A percentile compares a stretch with the other conserved stretches of the same genome.
Evolutionary conservation across 2,888 invertebrate species (phyloP).

Genomic region (Anagyrus pseudococci): DNA sequence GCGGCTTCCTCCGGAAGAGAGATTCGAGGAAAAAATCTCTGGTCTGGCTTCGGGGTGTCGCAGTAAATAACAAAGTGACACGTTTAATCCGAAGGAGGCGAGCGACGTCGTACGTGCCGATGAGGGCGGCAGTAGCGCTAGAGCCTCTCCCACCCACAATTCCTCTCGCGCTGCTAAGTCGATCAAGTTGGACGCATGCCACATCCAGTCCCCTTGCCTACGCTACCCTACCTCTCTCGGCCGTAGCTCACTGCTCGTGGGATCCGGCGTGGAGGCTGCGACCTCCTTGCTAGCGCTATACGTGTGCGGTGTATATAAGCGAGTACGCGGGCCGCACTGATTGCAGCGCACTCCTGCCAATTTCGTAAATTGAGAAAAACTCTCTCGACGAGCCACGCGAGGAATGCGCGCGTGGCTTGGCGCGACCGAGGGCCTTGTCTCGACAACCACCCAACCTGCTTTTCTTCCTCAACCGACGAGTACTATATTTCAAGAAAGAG

Average conservation of each 20-base stretch:
- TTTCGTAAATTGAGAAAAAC: constrained; percentile 38
- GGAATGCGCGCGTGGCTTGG: background rate
- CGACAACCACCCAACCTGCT: too few species aligned
- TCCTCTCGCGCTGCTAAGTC: constrained; percentile 34
- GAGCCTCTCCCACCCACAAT: too few species aligned
- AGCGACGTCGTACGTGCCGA: constrained; percentile 32
- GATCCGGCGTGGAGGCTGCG: too few species aligned
- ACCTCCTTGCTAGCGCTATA: background rate
- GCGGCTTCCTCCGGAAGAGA: too few species aligned
- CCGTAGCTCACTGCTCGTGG: too few species aligned
- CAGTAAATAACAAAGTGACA: constrained; percentile 37
- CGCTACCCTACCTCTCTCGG: too few species aligned
- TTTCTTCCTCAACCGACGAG: too few species aligned
- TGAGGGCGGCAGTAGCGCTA: constrained; percentile 20
- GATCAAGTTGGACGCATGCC: constrained; percentile 39
- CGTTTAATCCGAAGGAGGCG: constrained; percentile 28
- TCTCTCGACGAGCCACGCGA: constrained; percentile 12
- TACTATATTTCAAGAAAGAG: too few species aligned
- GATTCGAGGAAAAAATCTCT: too few species aligned
- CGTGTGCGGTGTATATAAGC: background rate
- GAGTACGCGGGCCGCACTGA: constrained; percentile 19
- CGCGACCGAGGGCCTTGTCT: too few species aligned
- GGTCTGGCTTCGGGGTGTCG: constrained; percentile 16
- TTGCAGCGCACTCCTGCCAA: constrained; percentile 37
- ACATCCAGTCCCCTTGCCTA: too few species aligned